Base-by-base conservation (phyloP, 2,113 vertebrate species). In the Tinamus guttatus region DNA sequence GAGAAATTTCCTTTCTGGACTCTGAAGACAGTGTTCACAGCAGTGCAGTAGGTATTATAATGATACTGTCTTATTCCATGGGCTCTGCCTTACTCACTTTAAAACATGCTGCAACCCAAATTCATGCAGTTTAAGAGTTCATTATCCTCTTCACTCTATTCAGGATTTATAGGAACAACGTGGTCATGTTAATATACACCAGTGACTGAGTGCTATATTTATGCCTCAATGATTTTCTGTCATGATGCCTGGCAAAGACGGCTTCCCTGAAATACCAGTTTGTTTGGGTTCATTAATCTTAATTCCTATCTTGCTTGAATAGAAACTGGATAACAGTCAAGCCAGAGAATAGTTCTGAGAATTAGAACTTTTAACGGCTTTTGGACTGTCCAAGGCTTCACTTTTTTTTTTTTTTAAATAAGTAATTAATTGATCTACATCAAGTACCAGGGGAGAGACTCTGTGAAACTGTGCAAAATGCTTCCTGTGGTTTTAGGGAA, bases 201-300 rank as follows among this genome's bases (percentile, higher is more conserved):
- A 93, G 49, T 84, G 93, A 90, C 85, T 94, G 88, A 87, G 83
- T 6, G 0, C 77, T 94, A 88, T 93, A 95, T 97, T 96, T 95
- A 92, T 94, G 94, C 93, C 90, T 96, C 92, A 90, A 40, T 95
- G 90, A 94, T 96, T 95, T 97, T 96, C 94, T 97, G 93, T 94
- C 94, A 91, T 90, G 88, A 96, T 92, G 95, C 80, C 85, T 94
- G 92, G 92, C 94, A 97, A 95, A 92, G 94, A 79, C 41, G 45
- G 92, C 93, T 95, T 92, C 92, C 87, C 80, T 96, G 88, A 96
- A 96, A 96, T 88, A 90, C 80, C 90, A 92, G 88, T 94, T 96
- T 95, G 85, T 96, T 95, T 97, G 85, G 85, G 90, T 64, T 95
- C 92, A 94, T 96, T 97, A 96, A 96, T 97, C 95, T 96, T 97